Base-by-base conservation (phyloP, 2,888 invertebrate species). In the Melanargia galathea region DNA sequence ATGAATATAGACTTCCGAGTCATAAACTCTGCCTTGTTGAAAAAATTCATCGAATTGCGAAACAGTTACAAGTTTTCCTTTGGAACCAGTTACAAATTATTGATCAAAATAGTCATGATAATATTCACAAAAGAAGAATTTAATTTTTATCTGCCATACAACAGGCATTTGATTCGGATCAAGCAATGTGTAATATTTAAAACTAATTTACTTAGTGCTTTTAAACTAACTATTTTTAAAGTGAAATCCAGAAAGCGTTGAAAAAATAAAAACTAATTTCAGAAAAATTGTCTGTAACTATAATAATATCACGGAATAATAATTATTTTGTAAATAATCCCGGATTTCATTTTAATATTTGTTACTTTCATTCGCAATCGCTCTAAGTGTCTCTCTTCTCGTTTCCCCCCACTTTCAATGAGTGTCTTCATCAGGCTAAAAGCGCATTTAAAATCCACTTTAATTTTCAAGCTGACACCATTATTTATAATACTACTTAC, bases 361-460 rank as follows among this genome's bases (percentile, higher is more conserved):
- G 43, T 20, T 45, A 43, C 52, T 43, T 46, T 11, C 18, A 62
- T 54, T 35, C 49, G 46, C 35, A 48, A 49, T 49, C 13, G 56
- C 22, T 59, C 20, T 54, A 57, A 64, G 49, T 58, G 55, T 30
- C 49, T 26, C 18, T 26, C 43, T 49, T 62, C 18, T 26, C 54
- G 46, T n/a, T 51, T 45, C 40, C 49, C 59, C 55, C 55, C 49
- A 52, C 55, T 33, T 43, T 62, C 33, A 59, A 10, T 59, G 30
- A 65, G 59, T 58, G 49, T 16, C 55, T 55, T 59, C 33, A 59
- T 64, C 46, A 52, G 16, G 30, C 24, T 48, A 55, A 60, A 51
- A 51, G 40, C 49, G 45, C 49, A 45, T 55, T 64, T 64, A 54
- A 64, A 64, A 46, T 64, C 30, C 54, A 33, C 54, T 62, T 61